Percentiles rank a stretch among this genome's conserved stretches.
Conservation (phyloP, 2,113 vertebrate species). For the Xiphophorus hellerii region DNA sequence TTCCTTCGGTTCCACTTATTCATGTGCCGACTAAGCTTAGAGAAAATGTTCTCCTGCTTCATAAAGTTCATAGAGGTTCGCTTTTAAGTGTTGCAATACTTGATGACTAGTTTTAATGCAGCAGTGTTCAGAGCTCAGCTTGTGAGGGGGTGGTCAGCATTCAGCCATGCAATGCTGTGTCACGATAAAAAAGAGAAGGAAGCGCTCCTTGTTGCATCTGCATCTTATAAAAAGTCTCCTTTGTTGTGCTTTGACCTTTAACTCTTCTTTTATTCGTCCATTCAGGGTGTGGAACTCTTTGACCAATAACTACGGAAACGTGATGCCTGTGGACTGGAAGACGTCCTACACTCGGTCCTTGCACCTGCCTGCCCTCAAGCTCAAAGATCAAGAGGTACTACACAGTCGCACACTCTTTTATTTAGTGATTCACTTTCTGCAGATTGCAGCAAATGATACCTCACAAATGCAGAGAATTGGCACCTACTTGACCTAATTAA, state of each 20-base stretch:
- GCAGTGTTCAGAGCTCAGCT: too few relatives aligned
- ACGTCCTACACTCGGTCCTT: slow-evolving; percentile 92
- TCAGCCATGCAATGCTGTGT: slow-evolving; percentile 42
- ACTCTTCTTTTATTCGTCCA: not conserved
- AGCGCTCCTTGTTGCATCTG: not conserved
- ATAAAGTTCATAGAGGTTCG: too few relatives aligned
- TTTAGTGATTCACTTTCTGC: not conserved
- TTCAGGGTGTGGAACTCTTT: slow-evolving; percentile 95
- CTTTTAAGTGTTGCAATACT: too few relatives aligned
- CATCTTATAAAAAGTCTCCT: not conserved
- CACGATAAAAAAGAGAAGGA: slow-evolving; percentile 50
- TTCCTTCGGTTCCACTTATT: too few relatives aligned
- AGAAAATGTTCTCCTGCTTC: too few relatives aligned
- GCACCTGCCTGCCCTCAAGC: slow-evolving; percentile 93
- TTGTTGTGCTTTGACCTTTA: not conserved
- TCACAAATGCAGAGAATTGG: too few relatives aligned
- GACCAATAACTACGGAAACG: slow-evolving; percentile 96
- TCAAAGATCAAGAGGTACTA: slow-evolving; percentile 87
- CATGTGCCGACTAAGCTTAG: too few relatives aligned
- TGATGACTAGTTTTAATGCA: too few relatives aligned
- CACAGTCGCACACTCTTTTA: not conserved
- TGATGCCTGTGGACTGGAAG: slow-evolving; percentile 98
- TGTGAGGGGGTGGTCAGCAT: not conserved
- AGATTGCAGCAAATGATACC: not conserved
- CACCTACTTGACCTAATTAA: too few relatives aligned